A percentile compares a stretch with the other conserved stretches of the same genome.
These are phyloP conservation scores for Oncorhynchus gorbuscha DNA, from an alignment of 2,113 vertebrate species.

Conservation along the genomic window DNA sequence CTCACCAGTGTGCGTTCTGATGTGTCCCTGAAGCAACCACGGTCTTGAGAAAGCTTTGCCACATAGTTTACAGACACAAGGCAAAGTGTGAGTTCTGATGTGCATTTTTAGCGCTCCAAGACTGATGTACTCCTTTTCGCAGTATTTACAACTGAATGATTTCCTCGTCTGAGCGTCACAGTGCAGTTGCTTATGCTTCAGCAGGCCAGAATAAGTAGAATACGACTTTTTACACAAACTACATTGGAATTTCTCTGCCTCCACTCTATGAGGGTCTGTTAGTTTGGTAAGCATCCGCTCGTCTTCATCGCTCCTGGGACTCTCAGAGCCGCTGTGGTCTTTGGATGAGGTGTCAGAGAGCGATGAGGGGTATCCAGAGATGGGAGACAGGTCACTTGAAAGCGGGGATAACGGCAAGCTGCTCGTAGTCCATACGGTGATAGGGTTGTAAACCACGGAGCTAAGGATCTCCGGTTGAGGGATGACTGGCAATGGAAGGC, in stretches of 20 bases:
- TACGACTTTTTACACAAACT: slow-evolving; percentile 95
- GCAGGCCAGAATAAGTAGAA: slow-evolving; percentile 96
- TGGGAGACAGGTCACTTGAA: slow-evolving; percentile 88
- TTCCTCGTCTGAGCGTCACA: slow-evolving; percentile 96
- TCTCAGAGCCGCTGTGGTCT: slow-evolving; percentile 95
- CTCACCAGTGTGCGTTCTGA: slow-evolving; percentile 98
- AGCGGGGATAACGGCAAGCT: slow-evolving; percentile 86
- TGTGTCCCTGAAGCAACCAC: slow-evolving; percentile 98
- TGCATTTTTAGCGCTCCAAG: slow-evolving; percentile 99
- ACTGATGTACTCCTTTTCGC: slow-evolving; percentile 99
- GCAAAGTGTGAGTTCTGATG: slow-evolving; percentile 98
- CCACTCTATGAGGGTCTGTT: slow-evolving; percentile 84
- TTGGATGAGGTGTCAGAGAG: slow-evolving; percentile 94
- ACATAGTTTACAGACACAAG: slow-evolving; percentile 99
- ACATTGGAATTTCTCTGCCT: slow-evolving; percentile 97
- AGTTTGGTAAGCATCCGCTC: slow-evolving; percentile 89
- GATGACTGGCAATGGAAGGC: slow-evolving; percentile 90
- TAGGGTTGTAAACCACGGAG: slow-evolving; percentile 92
- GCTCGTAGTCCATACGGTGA: slow-evolving; percentile 94
- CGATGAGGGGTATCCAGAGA: slow-evolving; percentile 95
- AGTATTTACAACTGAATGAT: slow-evolving; percentile 99
- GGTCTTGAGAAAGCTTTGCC: slow-evolving; percentile 99
- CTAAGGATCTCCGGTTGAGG: slow-evolving; percentile 93
- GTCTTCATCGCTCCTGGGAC: slow-evolving; percentile 95
- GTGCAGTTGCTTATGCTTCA: slow-evolving; percentile 98